phyloP scores from a whole-genome alignment of 2,113 vertebrate species.

The Sapayoa aenigma region DNA sequence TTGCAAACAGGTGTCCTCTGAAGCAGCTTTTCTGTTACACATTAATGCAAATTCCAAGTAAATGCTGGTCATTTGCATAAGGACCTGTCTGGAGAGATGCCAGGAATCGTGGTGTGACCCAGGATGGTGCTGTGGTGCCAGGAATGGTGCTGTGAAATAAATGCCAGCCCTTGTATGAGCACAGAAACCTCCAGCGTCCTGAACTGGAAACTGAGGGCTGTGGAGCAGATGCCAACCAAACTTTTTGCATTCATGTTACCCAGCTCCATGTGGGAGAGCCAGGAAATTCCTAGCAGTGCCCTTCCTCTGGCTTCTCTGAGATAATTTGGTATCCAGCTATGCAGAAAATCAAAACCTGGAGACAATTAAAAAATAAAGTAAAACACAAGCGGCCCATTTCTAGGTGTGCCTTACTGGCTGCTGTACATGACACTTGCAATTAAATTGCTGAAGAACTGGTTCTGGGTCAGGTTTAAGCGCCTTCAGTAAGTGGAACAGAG shows the following conservation, averaged over 20 bases:
- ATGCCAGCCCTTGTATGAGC: background rate
- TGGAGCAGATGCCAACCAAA: background rate
- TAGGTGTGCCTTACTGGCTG: background rate
- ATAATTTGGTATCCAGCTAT: background rate
- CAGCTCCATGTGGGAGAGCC: background rate
- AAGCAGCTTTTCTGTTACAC: background rate
- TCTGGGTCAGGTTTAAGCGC: background rate
- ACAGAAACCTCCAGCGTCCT: background rate
- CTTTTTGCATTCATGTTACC: fast-evolving
- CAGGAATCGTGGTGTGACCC: background rate
- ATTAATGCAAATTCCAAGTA: background rate
- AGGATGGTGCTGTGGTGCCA: no score
- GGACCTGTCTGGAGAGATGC: background rate
- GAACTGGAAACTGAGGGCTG: background rate
- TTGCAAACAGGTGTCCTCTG: background rate
- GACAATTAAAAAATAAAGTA: background rate
- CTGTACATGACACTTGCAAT: background rate
- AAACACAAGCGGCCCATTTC: background rate
- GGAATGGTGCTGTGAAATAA: background rate
- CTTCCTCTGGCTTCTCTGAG: background rate
- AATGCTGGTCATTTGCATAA: background rate
- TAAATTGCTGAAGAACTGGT: background rate
- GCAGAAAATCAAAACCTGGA: background rate
- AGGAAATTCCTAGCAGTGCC: background rate
- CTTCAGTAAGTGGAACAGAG: background rate